Percentiles rank a stretch among this genome's conserved stretches.
phyloP scores from a whole-genome alignment of 2,888 invertebrate species.

The Cosmia trapezina region DNA sequence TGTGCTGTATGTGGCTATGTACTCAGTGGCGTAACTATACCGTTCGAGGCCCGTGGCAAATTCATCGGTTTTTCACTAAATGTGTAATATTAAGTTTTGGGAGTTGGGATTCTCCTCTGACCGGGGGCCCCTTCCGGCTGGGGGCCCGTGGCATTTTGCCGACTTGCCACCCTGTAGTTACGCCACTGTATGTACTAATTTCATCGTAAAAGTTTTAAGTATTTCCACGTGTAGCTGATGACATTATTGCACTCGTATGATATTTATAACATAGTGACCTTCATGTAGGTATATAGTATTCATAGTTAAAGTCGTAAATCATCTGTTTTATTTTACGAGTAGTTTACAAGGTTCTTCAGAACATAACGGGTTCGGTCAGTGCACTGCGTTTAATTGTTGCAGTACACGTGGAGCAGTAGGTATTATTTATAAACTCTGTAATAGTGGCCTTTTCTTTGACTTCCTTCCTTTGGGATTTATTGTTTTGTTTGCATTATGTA shows the following conservation, averaged over 20 bases:
- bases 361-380: conserved; percentile 15
- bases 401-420: conserved; percentile 30
- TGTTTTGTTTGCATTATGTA: background rate
- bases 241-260: background rate
- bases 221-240: conserved; percentile 12
- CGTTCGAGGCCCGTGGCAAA: too few species aligned
- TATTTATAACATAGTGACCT: background rate
- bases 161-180: too few species aligned
- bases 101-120: too few species aligned
- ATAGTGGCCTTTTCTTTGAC: conserved; percentile 3
- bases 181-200: too few species aligned
- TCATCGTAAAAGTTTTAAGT: background rate
- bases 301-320: background rate
- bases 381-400: conserved; percentile 20
- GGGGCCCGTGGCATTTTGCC: too few species aligned
- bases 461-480: background rate
- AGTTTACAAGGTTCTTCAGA: conserved; percentile 21
- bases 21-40: too few species aligned
- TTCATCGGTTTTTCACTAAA: too few species aligned
- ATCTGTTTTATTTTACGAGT: conserved; percentile 18
- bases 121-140: too few species aligned
- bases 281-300: background rate
- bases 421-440: conserved; percentile 5
- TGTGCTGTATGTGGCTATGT: too few species aligned
- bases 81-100: too few species aligned